Conservation (phyloP, 1,140 invertebrate species). For the Aphaenogaster floridana region DNA sequence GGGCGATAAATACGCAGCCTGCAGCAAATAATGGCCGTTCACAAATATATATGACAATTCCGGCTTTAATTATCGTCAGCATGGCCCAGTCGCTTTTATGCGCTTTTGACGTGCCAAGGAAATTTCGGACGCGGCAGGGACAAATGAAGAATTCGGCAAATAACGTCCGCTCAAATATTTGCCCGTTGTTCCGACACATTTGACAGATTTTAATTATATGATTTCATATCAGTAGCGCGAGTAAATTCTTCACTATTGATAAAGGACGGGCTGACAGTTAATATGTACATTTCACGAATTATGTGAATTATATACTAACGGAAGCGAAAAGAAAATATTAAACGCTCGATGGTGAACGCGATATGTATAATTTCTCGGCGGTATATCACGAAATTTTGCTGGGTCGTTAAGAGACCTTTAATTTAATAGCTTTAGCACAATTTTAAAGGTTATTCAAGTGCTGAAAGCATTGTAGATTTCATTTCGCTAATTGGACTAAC, state of each 20-base stretch:
- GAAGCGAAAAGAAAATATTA: neutral
- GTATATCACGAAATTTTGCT: neutral
- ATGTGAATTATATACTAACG: conserved; percentile 16
- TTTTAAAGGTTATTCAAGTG: neutral
- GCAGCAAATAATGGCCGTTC: conserved; percentile 27
- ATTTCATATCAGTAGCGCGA: conserved; percentile 43
- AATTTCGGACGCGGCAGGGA: conserved; percentile 7
- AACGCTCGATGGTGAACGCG: neutral
- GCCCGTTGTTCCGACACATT: conserved; percentile 55
- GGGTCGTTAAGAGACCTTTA: neutral
- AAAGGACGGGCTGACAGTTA: neutral
- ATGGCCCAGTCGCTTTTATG: neutral
- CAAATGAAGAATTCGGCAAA: conserved; percentile 66
- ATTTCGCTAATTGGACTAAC: neutral
- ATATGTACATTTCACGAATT: conserved; percentile 12
- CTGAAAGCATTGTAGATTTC: neutral
- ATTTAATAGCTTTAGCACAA: neutral
- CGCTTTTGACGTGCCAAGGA: conserved; percentile 42
- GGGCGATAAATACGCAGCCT: conserved; percentile 3
- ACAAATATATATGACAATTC: conserved; percentile 36
- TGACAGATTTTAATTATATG: conserved; percentile 70
- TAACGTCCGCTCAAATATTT: conserved; percentile 65
- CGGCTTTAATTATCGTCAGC: conserved; percentile 48
- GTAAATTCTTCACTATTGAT: conserved; percentile 40
- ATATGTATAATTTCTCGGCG: neutral